These are phyloP conservation scores for Dilophus febrilis DNA, from an alignment of 2,888 invertebrate genomes.

Conservation along the genomic window DNA sequence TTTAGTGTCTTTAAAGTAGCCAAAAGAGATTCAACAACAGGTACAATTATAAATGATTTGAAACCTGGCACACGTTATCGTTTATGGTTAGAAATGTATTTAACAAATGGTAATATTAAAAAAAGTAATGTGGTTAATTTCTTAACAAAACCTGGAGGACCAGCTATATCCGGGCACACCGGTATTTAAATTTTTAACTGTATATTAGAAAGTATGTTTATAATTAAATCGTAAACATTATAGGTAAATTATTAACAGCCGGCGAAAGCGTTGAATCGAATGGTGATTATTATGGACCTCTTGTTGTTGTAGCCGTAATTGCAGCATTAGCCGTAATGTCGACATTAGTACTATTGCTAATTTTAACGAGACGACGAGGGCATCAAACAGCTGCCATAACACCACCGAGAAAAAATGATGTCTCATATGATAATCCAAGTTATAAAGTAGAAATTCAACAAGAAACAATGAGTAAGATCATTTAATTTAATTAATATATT, in stretches of 20 bases:
- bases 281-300: conserved; percentile 73
- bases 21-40: conserved; percentile 50
- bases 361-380: conserved; percentile 56
- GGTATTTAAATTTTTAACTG: conserved; percentile 16
- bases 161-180: conserved; percentile 30
- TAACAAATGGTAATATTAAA: conserved; percentile 78
- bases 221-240: neutral
- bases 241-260: conserved; percentile 36
- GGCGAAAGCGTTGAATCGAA: conserved; percentile 17
- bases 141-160: conserved; percentile 57
- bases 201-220: neutral
- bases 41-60: conserved; percentile 46
- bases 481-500: neutral
- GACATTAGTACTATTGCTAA: conserved; percentile 59
- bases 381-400: conserved; percentile 64
- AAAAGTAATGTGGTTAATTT: conserved; percentile 81
- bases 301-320: conserved; percentile 75
- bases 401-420: conserved; percentile 59
- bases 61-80: conserved; percentile 69
- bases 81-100: conserved; percentile 75
- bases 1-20: conserved; percentile 58
- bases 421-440: conserved; percentile 85
- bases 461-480: conserved; percentile 67
- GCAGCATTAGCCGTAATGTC: conserved; percentile 72
- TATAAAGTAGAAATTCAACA: conserved; percentile 88